phyloP scores from a whole-genome alignment of 2,888 invertebrate genomes.

The Callosobruchus maculatus region DNA sequence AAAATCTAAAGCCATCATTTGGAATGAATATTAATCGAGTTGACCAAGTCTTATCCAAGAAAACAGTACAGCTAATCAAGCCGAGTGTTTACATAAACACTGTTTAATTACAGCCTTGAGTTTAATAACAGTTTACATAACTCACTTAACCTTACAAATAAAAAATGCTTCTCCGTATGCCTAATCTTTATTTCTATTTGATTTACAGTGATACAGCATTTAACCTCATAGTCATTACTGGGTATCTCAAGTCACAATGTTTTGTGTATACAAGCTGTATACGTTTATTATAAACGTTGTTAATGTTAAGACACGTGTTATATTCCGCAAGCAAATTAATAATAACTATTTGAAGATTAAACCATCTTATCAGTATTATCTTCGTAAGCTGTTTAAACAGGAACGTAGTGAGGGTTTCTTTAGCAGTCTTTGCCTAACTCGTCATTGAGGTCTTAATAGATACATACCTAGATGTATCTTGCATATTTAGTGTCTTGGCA shows the following conservation, averaged over 20 bases:
- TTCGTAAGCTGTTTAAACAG: no score
- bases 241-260: neutral
- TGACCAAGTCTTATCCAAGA: neutral
- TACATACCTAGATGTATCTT: no score
- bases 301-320: neutral
- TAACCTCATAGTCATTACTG: neutral
- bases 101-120: neutral
- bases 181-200: neutral
- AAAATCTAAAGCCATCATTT: no score
- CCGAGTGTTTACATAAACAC: neutral
- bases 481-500: no score
- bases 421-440: no score
- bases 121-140: neutral
- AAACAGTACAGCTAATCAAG: neutral
- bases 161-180: neutral
- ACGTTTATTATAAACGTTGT: neutral
- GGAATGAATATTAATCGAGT: neutral
- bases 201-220: neutral
- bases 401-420: no score
- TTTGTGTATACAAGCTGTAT: neutral
- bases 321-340: neutral
- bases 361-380: neutral
- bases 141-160: neutral
- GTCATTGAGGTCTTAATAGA: no score
- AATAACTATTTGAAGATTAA: neutral